phyloP scores from a whole-genome alignment of 2,797 vertebrate genomes.

The Sebastes iracundus region DNA sequence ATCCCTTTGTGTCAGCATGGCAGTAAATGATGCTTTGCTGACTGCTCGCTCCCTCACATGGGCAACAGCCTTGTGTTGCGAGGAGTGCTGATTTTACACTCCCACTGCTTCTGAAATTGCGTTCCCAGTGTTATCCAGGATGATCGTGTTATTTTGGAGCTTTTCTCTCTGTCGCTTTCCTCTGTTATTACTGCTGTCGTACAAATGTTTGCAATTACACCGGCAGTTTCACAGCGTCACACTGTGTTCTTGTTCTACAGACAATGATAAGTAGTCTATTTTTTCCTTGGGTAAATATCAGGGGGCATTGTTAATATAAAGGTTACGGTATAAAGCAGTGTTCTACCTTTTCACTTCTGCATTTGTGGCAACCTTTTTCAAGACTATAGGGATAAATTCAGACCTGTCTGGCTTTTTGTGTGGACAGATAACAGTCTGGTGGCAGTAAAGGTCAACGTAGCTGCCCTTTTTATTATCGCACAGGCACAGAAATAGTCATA shows the following conservation, averaged over 20 bases:
- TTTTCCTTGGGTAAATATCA: constrained; percentile 26
- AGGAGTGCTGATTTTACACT: constrained; percentile 44
- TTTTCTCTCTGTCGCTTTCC: constrained; percentile 8
- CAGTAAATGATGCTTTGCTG: constrained; percentile 42
- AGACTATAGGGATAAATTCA: constrained; percentile 4
- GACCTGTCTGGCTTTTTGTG: constrained; percentile 19
- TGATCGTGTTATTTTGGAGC: constrained; percentile 1
- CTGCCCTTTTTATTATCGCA: not conserved
- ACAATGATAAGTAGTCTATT: constrained; percentile 10
- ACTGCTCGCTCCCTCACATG: constrained; percentile 16
- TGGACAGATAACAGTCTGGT: constrained; percentile 1
- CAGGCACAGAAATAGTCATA: constrained; percentile 9
- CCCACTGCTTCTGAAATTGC: constrained; percentile 26
- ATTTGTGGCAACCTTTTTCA: constrained; percentile 32
- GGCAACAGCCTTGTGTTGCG: not conserved
- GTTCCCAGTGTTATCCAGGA: constrained; percentile 8
- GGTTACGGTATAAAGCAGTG: constrained; percentile 36
- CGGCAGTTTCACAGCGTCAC: not conserved
- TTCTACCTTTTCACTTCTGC: not conserved
- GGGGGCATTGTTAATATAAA: constrained; percentile 58
- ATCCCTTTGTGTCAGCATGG: constrained; percentile 59
- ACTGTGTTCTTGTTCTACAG: not conserved
- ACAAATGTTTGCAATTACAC: constrained; percentile 15
- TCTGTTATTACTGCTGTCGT: constrained; percentile 29
- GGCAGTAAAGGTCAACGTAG: constrained; percentile 48